These are phyloP conservation scores for Criorhina ranunculi DNA, from an alignment of 2,888 invertebrate genomes.

Conservation along the genomic window DNA sequence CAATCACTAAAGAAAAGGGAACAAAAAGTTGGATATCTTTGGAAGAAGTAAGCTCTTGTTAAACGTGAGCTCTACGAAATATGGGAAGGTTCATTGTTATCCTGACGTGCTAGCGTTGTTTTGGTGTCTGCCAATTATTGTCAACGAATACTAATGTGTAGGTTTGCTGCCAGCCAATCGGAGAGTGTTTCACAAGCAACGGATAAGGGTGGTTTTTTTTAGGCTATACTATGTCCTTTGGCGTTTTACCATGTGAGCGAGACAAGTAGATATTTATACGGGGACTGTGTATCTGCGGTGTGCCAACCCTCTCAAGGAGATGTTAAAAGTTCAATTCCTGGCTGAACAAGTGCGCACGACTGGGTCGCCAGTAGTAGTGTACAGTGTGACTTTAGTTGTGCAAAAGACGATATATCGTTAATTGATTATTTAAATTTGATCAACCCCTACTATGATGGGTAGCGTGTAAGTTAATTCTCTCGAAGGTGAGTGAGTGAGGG, in stretches of 20 bases:
- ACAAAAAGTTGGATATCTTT: background rate
- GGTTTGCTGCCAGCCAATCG: slow-evolving; percentile 13
- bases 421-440: slow-evolving; percentile 59
- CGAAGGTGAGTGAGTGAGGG: background rate
- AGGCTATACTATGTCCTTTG: background rate
- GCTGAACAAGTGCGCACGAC: slow-evolving; percentile 56
- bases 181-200: background rate
- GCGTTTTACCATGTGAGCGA: background rate
- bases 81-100: slow-evolving; percentile 41
- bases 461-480: background rate
- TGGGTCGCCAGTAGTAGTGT: background rate
- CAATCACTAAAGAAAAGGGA: background rate
- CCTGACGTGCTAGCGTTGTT: slow-evolving; percentile 10
- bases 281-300: slow-evolving; percentile 1
- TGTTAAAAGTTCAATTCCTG: background rate
- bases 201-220: slow-evolving; percentile 26
- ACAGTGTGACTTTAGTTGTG: background rate
- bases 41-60: background rate
- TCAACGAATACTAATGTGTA: slow-evolving; percentile 7
- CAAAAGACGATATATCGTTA: slow-evolving; percentile 23
- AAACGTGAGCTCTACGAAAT: background rate
- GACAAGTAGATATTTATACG: background rate
- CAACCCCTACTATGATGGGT: background rate
- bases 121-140: slow-evolving; percentile 45
- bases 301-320: slow-evolving; percentile 5